These are phyloP conservation scores for Ptychodera flava DNA, from an alignment of 35 echinoderm and acorn worm genomes.

Conservation along the genomic window DNA sequence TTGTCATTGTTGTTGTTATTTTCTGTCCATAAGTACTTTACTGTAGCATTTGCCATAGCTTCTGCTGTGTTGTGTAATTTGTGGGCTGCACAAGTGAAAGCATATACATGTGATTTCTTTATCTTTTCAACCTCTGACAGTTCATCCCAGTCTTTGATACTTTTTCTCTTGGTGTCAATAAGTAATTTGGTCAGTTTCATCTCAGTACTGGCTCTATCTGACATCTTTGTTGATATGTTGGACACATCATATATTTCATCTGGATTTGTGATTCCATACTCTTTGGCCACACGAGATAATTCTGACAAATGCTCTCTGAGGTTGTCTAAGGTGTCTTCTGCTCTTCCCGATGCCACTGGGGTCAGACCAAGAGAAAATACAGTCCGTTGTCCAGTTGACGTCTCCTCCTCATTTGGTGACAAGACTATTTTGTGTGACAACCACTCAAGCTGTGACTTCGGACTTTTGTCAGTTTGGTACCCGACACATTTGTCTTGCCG, in stretches of 20 bases:
- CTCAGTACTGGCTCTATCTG: neutral
- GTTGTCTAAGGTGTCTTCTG: neutral
- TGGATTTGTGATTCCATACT: neutral
- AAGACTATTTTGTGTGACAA: neutral
- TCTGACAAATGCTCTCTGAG: neutral
- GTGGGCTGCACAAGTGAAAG: neutral
- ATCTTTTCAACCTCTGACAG: neutral
- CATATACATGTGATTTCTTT: neutral
- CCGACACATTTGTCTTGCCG: no score
- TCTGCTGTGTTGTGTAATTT: neutral
- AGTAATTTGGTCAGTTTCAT: neutral
- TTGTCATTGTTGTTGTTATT: neutral
- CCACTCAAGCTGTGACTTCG: neutral
- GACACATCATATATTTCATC: neutral
- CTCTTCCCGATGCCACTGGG: neutral
- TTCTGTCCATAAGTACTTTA: neutral
- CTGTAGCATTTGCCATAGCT: neutral
- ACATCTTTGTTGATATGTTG: neutral
- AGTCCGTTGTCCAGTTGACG: neutral
- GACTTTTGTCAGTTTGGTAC: no score
- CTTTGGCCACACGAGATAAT: neutral
- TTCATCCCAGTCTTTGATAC: neutral
- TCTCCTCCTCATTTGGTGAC: neutral
- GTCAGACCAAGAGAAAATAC: neutral
- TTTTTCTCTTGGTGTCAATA: neutral